Conservation (phyloP, 1,140 invertebrate species). For the Ceratina calcarata region DNA sequence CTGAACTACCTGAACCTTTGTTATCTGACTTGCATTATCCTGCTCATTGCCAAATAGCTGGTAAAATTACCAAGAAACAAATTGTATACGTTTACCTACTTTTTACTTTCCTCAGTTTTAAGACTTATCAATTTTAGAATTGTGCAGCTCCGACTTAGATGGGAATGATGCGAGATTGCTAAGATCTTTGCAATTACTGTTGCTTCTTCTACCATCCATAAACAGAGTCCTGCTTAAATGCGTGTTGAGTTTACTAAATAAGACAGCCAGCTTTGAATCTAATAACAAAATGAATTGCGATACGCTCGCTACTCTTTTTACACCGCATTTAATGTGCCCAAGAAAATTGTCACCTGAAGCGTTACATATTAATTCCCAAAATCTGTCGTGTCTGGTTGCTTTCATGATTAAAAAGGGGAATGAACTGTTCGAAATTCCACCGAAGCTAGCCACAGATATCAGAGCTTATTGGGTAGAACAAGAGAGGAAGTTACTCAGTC, state of each 20-base stretch:
- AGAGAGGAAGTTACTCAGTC: constrained; percentile 85
- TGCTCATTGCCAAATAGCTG: constrained; percentile 92
- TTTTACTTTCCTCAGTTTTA: constrained; percentile 8
- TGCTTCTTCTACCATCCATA: constrained; percentile 88
- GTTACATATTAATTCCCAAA: constrained; percentile 88
- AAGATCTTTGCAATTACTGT: constrained; percentile 89
- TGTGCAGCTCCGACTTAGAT: constrained; percentile 74
- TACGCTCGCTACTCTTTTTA: constrained; percentile 94
- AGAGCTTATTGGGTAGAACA: constrained; percentile 87
- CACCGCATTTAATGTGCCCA: constrained; percentile 94
- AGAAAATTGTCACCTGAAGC: constrained; percentile 90
- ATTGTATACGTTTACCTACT: constrained; percentile 31
- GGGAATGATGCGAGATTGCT: constrained; percentile 83
- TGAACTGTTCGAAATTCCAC: constrained; percentile 88
- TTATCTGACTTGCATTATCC: constrained; percentile 93
- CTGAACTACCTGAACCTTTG: constrained; percentile 93
- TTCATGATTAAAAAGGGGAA: constrained; percentile 91
- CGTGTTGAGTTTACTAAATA: constrained; percentile 87
- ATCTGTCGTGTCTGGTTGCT: constrained; percentile 88
- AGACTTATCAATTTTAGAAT: constrained; percentile 72
- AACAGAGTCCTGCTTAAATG: constrained; percentile 89
- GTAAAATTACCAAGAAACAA: constrained; percentile 77
- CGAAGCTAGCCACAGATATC: constrained; percentile 89
- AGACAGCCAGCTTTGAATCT: constrained; percentile 86
- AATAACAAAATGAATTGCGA: constrained; percentile 94